Conservation (phyloP, 2,888 invertebrate species). For the Corbicula japonica region DNA sequence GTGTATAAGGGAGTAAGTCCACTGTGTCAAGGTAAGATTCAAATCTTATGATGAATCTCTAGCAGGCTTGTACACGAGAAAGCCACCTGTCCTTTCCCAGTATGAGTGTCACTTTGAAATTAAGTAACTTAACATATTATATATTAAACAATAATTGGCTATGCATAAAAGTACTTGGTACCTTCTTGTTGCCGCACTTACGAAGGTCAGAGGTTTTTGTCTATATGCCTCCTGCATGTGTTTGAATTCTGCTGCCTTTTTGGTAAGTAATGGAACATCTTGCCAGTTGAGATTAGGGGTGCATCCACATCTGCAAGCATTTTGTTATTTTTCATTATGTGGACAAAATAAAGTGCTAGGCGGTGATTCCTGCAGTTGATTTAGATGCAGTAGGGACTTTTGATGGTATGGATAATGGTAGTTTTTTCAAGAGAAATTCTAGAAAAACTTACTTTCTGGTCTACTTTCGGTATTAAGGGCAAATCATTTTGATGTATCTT, state of each 20-base stretch:
- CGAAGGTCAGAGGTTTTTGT: not conserved
- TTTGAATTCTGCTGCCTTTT: constrained; percentile 15
- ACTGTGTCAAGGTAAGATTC: constrained; percentile 3
- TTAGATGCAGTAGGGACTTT: constrained; percentile 1
- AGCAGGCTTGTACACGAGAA: constrained; percentile 1
- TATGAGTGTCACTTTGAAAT: too few species aligned
- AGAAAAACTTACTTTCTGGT: too few species aligned
- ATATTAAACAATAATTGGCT: too few species aligned
- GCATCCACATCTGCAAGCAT: constrained; percentile 2
- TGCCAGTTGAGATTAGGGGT: not conserved
- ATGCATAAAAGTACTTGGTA: too few species aligned
- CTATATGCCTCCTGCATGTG: constrained; percentile 4
- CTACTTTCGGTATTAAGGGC: too few species aligned
- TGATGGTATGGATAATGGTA: too few species aligned
- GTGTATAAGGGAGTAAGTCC: not conserved
- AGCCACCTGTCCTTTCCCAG: constrained; percentile 20
- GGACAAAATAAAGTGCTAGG: constrained; percentile 6
- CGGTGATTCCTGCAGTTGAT: constrained; percentile 11
- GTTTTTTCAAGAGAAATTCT: too few species aligned
- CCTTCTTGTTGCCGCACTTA: not conserved
- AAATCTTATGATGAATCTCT: not conserved
- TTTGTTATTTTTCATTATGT: constrained; percentile 3
- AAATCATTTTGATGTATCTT: too few species aligned
- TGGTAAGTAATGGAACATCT: constrained; percentile 7
- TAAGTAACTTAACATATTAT: too few species aligned